A percentile compares a stretch with the other conserved stretches of the same genome.
Conservation (phyloP, 92 coral and sea anemone genomes). For the Parazoanthus darwini region DNA sequence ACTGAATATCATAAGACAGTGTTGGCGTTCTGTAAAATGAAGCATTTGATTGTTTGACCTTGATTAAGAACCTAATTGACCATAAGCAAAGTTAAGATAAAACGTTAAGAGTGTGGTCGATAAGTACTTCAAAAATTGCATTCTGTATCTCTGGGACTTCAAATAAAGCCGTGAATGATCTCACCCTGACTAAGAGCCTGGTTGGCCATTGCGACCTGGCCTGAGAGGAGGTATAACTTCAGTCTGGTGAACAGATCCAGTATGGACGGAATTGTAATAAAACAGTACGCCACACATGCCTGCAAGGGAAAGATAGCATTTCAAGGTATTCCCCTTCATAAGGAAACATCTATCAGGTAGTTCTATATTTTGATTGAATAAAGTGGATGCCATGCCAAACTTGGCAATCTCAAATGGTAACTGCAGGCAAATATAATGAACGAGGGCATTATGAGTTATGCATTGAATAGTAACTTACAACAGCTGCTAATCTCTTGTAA, state of each 20-base stretch:
- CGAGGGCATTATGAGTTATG: too few relatives aligned
- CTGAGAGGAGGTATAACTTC: constrained; percentile 85
- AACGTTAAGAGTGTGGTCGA: not conserved
- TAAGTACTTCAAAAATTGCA: not conserved
- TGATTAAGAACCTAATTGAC: too few relatives aligned
- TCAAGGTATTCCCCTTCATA: not conserved
- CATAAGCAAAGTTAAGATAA: too few relatives aligned
- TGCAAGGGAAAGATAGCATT: constrained; percentile 10
- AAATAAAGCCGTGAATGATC: not conserved
- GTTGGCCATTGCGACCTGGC: constrained; percentile 95
- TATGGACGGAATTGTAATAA: constrained; percentile 96
- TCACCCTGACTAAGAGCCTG: constrained; percentile 98
- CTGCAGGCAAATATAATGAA: too few relatives aligned
- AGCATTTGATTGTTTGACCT: too few relatives aligned
- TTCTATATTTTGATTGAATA: too few relatives aligned
- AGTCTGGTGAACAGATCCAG: constrained; percentile 85
- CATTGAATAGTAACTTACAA: too few relatives aligned
- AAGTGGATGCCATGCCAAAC: too few relatives aligned
- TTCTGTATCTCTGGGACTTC: not conserved
- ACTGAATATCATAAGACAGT: too few relatives aligned
- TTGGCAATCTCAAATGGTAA: too few relatives aligned
- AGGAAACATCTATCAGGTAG: not conserved
- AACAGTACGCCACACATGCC: constrained; percentile 98
- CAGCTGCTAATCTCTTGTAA: too few relatives aligned
- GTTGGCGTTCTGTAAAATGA: too few relatives aligned